phyloP scores from a whole-genome alignment of 2,888 invertebrate species.

The Eristalis arbustorum region DNA sequence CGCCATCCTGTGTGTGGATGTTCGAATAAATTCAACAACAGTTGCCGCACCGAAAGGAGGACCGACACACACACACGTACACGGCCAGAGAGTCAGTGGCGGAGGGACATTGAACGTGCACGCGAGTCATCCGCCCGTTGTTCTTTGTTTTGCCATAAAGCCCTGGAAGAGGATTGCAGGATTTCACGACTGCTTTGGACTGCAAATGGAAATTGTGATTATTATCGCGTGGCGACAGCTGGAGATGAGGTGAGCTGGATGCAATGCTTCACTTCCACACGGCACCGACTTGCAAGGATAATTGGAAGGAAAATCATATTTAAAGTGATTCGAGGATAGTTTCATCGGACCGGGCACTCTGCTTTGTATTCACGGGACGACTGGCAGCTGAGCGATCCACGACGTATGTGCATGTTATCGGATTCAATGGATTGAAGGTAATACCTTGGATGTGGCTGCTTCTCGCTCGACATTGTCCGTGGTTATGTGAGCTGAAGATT shows the following conservation, averaged over 20 bases:
- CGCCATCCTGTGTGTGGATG: not conserved
- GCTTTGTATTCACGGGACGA: not conserved
- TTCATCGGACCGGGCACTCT: not conserved
- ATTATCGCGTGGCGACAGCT: slow-evolving; percentile 31
- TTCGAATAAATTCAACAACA: slow-evolving; percentile 25
- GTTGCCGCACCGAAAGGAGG: slow-evolving; percentile 7
- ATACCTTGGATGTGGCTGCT: not conserved
- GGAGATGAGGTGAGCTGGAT: slow-evolving; percentile 24
- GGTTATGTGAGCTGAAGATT: not conserved
- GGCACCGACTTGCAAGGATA: not conserved
- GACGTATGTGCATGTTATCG: not conserved
- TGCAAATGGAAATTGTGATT: slow-evolving; percentile 40
- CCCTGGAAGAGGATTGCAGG: not conserved
- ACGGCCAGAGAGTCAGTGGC: not conserved
- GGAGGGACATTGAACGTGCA: slow-evolving; percentile 16
- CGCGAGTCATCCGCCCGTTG: slow-evolving; percentile 33
- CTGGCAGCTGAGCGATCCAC: not conserved
- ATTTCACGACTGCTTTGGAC: slow-evolving; percentile 2
- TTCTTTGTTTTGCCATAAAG: slow-evolving; percentile 39
- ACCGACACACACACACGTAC: not conserved
- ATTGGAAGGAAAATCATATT: not conserved
- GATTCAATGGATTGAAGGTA: not conserved
- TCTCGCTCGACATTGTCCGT: not conserved
- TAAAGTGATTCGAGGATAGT: not conserved
- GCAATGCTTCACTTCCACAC: not conserved